Conservation (phyloP, 2,888 invertebrate species). For the Tetranychus truncatus region DNA sequence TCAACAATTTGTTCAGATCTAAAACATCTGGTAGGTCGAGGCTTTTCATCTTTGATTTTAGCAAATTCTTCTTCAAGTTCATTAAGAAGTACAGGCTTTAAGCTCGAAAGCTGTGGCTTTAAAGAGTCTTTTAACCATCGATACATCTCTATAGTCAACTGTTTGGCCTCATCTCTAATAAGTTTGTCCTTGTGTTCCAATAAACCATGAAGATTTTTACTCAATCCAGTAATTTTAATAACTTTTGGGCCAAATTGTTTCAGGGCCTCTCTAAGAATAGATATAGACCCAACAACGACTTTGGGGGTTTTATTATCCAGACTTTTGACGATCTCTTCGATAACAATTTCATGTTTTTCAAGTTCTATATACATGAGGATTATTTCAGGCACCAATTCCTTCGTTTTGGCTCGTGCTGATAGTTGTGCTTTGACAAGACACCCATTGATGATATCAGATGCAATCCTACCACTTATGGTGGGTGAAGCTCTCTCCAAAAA, state of each 20-base stretch:
- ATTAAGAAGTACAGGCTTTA: conserved; percentile 67
- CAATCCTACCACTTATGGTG: conserved; percentile 55
- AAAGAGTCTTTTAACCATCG: conserved; percentile 62
- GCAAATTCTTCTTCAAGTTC: conserved; percentile 76
- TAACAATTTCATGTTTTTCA: conserved; percentile 74
- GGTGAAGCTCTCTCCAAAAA: conserved; percentile 64
- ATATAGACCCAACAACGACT: conserved; percentile 65
- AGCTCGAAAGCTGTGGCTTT: conserved; percentile 59
- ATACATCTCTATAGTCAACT: conserved; percentile 75
- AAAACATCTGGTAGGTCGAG: conserved; percentile 52
- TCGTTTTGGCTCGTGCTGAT: conserved; percentile 72
- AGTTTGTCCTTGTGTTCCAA: conserved; percentile 74
- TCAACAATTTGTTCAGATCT: conserved; percentile 57
- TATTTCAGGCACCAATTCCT: conserved; percentile 71
- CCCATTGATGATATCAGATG: conserved; percentile 64
- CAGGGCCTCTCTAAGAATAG: conserved; percentile 53
- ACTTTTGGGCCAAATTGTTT: conserved; percentile 80
- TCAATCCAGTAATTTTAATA: conserved; percentile 62
- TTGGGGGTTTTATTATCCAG: conserved; percentile 91
- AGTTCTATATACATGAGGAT: conserved; percentile 85
- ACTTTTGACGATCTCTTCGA: conserved; percentile 79
- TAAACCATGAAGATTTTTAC: conserved; percentile 57
- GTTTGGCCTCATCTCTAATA: conserved; percentile 78
- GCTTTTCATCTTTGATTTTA: conserved; percentile 46
- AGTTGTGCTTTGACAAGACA: conserved; percentile 81